Percentiles rank a stretch among this genome's conserved stretches.
Conservation (phyloP, 2,113 vertebrate genomes). For the Amblyornis subalaris region DNA sequence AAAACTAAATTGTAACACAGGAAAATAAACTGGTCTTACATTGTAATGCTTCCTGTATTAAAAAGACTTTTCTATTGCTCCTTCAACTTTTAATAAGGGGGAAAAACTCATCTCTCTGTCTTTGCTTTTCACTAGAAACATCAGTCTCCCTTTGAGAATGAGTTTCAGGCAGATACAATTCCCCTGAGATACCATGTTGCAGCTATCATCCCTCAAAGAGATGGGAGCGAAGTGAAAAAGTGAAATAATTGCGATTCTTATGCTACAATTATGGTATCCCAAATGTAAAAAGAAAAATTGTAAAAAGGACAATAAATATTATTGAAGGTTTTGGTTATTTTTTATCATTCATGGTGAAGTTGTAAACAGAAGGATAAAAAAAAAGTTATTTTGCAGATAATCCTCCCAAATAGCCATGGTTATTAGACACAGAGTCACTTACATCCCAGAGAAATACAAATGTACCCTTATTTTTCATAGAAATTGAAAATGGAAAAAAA, state of each 20-base stretch:
- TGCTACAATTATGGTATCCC: not conserved
- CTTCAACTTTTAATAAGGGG: not conserved
- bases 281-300: not conserved
- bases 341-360: not conserved
- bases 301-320: not conserved
- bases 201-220: not conserved
- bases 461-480: not conserved
- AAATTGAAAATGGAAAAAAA: not conserved
- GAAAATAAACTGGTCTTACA: not conserved
- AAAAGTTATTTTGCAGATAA: not conserved
- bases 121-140: not conserved
- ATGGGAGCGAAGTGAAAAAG: not conserved
- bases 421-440: not conserved
- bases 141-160: not conserved
- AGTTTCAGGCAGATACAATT: not conserved
- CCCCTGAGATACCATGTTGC: not conserved
- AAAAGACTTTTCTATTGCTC: not conserved
- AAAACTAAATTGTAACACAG: not conserved
- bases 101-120: not conserved
- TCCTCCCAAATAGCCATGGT: not conserved
- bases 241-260: not conserved
- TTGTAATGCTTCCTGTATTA: not conserved
- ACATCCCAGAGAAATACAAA: not conserved
- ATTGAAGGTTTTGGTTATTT: not conserved
- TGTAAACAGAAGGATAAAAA: not conserved